Conservation (phyloP, 2,888 invertebrate species). For the Latrodectus elegans region DNA sequence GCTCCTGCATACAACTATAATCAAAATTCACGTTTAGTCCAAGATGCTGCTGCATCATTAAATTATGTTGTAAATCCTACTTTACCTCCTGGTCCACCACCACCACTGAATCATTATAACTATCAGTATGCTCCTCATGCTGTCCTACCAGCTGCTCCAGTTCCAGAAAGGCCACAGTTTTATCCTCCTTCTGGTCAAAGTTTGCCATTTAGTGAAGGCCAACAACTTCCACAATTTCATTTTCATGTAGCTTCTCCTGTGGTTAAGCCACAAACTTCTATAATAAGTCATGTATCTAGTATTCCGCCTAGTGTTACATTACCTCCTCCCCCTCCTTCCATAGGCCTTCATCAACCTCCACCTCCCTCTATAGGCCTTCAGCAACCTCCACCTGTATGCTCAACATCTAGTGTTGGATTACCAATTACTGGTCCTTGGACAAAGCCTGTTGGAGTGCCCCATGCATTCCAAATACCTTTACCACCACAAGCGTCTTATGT, state of each 20-base stretch:
- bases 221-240: constrained; percentile 75
- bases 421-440: constrained; percentile 51
- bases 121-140: constrained; percentile 65
- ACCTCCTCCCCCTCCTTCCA: constrained; percentile 23
- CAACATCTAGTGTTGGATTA: constrained; percentile 59
- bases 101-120: constrained; percentile 54
- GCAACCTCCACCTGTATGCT: constrained; percentile 73
- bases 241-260: constrained; percentile 62
- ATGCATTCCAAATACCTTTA: constrained; percentile 83
- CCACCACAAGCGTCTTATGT: constrained; percentile 72
- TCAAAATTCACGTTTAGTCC: constrained; percentile 21
- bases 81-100: constrained; percentile 54
- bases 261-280: constrained; percentile 34
- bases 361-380: constrained; percentile 71
- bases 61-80: constrained; percentile 56
- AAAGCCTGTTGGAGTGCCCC: constrained; percentile 73
- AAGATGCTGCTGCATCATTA: constrained; percentile 45
- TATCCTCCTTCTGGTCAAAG: constrained; percentile 62
- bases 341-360: background rate
- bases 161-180: constrained; percentile 45
- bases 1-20: constrained; percentile 44
- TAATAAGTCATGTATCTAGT: constrained; percentile 23
- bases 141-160: constrained; percentile 58
- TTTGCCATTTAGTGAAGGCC: constrained; percentile 73
- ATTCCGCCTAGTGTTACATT: constrained; percentile 23